Conservation (phyloP, 53 echinoderm and acorn worm species). For the Pentamera pediparva region DNA sequence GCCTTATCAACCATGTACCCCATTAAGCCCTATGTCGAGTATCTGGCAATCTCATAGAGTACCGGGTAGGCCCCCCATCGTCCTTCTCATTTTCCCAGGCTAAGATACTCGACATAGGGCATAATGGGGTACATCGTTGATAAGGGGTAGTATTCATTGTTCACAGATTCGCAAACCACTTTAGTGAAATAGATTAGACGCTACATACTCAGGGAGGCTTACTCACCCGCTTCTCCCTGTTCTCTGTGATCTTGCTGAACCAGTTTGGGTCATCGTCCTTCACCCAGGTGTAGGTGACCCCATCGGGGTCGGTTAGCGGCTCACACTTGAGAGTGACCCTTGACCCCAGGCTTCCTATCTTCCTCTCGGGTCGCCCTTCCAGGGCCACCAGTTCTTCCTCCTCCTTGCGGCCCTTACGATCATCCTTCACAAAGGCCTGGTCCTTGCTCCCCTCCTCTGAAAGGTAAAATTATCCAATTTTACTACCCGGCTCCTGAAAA, state of each 20-base stretch:
- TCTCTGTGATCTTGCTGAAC: background rate
- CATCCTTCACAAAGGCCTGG: background rate
- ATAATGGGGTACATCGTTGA: no score
- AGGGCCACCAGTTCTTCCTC: background rate
- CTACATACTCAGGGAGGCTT: background rate
- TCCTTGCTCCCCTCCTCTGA: no score
- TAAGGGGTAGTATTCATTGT: no score
- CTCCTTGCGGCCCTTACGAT: background rate
- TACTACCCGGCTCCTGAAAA: no score
- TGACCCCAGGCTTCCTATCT: background rate
- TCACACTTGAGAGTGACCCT: background rate
- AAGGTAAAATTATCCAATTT: no score
- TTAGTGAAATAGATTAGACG: background rate
- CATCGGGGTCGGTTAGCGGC: background rate
- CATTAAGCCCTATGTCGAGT: no score
- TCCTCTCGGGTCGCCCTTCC: background rate
- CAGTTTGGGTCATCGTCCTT: conserved; percentile 39
- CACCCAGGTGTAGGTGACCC: conserved; percentile 54
- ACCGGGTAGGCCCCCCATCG: no score
- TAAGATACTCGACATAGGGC: no score
- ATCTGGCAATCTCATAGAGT: no score
- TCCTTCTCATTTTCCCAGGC: no score
- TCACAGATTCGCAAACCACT: no score
- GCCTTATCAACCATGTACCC: no score
- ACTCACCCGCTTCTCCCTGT: conserved; percentile 2